Conservation (phyloP, 37 sponge, comb jelly and placozoan species). For the Lycopodina hypogea region DNA sequence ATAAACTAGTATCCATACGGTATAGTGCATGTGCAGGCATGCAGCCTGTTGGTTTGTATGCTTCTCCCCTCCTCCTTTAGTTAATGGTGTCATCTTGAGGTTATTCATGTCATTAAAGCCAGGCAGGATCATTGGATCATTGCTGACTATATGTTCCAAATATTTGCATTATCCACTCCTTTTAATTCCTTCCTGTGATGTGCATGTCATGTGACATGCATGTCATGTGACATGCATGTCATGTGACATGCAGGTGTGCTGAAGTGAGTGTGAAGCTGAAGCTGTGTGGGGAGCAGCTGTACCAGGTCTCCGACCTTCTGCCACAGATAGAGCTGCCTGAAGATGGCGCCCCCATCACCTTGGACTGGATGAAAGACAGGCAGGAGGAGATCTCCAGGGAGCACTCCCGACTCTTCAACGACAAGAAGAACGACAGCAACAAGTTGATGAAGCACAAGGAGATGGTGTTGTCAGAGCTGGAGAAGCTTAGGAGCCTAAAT, state of each 20-base stretch:
- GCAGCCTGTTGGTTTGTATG: too few species aligned
- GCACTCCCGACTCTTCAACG: conserved; percentile 30
- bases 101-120: too few species aligned
- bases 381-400: conserved; percentile 49
- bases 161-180: too few species aligned
- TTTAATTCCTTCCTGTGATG: too few species aligned
- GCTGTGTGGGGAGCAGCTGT: conserved; percentile 61
- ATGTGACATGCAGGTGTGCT: conserved; percentile 42
- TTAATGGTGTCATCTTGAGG: too few species aligned
- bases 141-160: too few species aligned
- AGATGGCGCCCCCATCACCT: conserved; percentile 72
- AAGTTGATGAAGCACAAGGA: conserved; percentile 73
- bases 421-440: conserved; percentile 57
- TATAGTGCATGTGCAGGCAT: too few species aligned
- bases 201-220: too few species aligned
- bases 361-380: conserved; percentile 62
- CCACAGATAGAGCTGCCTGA: conserved; percentile 66
- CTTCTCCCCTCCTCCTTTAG: too few species aligned
- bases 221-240: too few species aligned
- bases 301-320: conserved; percentile 73
- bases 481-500: conserved; percentile 67
- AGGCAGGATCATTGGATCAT: too few species aligned
- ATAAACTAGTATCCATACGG: too few species aligned
- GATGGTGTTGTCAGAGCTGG: conserved; percentile 70
- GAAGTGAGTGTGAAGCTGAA: conserved; percentile 65